Base-by-base conservation (phyloP, 1,140 invertebrate genomes). In the Platorchestia sp. region DNA sequence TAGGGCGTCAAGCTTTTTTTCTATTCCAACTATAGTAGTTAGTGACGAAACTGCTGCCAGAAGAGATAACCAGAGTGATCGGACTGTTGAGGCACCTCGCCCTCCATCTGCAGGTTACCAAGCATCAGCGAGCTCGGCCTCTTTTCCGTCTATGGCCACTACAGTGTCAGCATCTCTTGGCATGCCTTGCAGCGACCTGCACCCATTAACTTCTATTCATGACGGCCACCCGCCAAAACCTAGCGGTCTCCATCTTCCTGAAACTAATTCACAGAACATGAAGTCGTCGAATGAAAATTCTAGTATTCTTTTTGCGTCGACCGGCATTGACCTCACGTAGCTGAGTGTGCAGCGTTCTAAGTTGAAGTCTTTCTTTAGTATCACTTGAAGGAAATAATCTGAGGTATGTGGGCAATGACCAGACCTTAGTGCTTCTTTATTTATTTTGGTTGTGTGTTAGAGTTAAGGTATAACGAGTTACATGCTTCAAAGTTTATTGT, bases 11-110 rank as follows among this genome's bases (percentile, higher is more conserved):
- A 95, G 41, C 42, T 75, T 16, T 45, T 43, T 95, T 44, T 95
- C 87, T 16, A 95, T 95, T 45, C 87, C 87, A 43, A 90, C 87
- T 14, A 86, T 95, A 41, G 45, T 95, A 40, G 87, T 95, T 43
- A 87, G 75, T 40, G 75, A 87, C 86, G 95, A 95, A 87, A 47
- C 86, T 87, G 41, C 42, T n/a, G 40, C 1, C 45, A 44, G 43
- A 95, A 36, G 41, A 6, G 95, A 87, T 59, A 42, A 36, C 59
- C 59, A 75, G 14, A 75, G 14, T 75, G 51, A 95, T 41, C 95
- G 44, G 41, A 45, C n/a, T n/a, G 0, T 95, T 0, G 95, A 42
- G 41, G 36, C 10, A 10, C 42, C 75, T 45, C 43, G 87, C n/a
- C 43, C 10, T 10, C 3, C 43, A 27, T 44, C 87, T 89, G 87